Conservation (phyloP, 2,888 invertebrate species). For the Sussaba pulchella region DNA sequence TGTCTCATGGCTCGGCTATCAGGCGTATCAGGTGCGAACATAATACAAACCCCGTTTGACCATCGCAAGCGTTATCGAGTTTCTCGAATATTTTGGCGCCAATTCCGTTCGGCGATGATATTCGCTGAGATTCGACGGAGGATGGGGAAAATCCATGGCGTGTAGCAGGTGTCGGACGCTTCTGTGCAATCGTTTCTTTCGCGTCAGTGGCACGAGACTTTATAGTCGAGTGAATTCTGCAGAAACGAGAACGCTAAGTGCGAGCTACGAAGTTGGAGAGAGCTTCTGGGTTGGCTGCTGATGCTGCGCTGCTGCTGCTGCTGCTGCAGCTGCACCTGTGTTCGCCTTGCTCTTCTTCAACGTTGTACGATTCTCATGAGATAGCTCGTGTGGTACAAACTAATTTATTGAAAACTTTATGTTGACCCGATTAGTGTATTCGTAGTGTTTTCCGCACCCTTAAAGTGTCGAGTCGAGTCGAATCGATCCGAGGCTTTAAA, state of each 20-base stretch:
- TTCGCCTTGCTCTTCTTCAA: neutral
- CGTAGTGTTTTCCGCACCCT: too few species aligned
- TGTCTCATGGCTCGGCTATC: slow-evolving; percentile 5
- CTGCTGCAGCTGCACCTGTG: slow-evolving; percentile 26
- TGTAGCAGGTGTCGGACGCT: slow-evolving; percentile 16
- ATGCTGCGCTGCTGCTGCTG: slow-evolving; percentile 4
- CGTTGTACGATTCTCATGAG: neutral
- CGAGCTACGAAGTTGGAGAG: slow-evolving; percentile 28
- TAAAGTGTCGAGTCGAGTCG: too few species aligned
- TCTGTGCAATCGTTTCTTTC: neutral
- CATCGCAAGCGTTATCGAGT: neutral
- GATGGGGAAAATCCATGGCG: neutral
- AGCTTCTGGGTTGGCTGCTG: slow-evolving; percentile 25
- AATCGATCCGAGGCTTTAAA: too few species aligned
- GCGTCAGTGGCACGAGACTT: slow-evolving; percentile 14
- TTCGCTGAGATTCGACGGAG: slow-evolving; percentile 3
- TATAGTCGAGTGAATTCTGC: slow-evolving; percentile 4
- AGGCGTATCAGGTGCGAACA: neutral
- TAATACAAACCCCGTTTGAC: neutral
- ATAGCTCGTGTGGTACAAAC: neutral
- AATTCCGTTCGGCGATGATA: neutral
- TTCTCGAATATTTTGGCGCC: slow-evolving; percentile 16
- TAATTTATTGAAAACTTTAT: neutral
- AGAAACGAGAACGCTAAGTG: slow-evolving; percentile 18
- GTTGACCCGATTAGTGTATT: too few species aligned